Base-by-base conservation (phyloP, 2,113 vertebrate genomes). In the Illadopsis cleaveri region DNA sequence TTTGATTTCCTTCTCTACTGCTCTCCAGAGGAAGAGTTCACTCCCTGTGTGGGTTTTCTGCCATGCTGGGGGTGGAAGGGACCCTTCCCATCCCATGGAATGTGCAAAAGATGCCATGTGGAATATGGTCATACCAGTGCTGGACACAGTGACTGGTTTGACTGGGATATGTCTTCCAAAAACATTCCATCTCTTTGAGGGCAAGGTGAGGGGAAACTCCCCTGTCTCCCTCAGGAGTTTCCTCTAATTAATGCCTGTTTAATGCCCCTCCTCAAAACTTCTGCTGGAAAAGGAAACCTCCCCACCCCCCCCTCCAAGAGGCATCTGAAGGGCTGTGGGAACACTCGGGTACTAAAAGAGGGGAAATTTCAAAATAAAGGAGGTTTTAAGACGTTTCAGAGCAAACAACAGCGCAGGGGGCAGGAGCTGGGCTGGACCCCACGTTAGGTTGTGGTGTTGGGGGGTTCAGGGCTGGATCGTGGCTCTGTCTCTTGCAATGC, bases 281-380 rank as follows among this genome's bases (percentile, higher is more conserved):
- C 25, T 28, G 31, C 0, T 0, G 31, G 44, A 30, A 48, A 54
- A 69, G 47, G 40, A 47, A 54, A 42, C 47, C 51, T 88, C 58
- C 35, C 23, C 23, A 5, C 6, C 10, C 5, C 2, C 2, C 31
- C 54, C 20, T 47, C 30, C 0, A 4, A 20, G 27, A 4, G 2
- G 31, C 2, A 0, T 54, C 15, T 0, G 5, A 22, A 57, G 45
- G 38, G 56, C 47, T 66, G 25, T n/a, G 40, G 38, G 60, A 86
- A 19, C 1, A 4, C n/a, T 54, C 0, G 12, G 7, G 2, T 16
- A 13, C 21, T 16, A 37, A 19, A 17, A 40, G 4, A 4, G 6
- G 15, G 4, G 5, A 1, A 8, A 33, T 38, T 20, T 3, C 21
- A 13, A 75, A 62, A 19, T 11, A 5, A 9, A 24, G 22, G 18